A percentile compares a stretch with the other conserved stretches of the same genome.
Conservation (phyloP, 2,888 invertebrate genomes). For the Drymonia ruficornis region DNA sequence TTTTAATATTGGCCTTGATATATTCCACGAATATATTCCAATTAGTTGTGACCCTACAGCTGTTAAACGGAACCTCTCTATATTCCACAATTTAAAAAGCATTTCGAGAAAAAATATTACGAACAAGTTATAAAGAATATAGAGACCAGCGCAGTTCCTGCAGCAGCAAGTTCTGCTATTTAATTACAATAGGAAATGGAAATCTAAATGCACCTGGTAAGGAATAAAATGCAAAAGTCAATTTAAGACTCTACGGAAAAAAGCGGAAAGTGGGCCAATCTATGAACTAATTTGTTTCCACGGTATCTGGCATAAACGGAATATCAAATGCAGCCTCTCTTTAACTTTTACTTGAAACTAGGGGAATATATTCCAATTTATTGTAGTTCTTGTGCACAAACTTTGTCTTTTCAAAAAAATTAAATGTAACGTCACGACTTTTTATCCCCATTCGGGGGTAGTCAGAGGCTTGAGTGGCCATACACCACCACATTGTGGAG, state of each 20-base stretch:
- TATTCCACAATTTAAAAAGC: constrained; percentile 36
- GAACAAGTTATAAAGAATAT: constrained; percentile 9
- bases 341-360: constrained; percentile 23
- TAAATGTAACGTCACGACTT: too few relatives aligned
- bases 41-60: background rate
- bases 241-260: constrained; percentile 44
- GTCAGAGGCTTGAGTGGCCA: too few relatives aligned
- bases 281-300: constrained; percentile 67
- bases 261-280: constrained; percentile 58
- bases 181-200: constrained; percentile 72
- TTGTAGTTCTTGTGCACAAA: background rate
- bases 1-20: background rate
- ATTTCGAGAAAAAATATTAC: constrained; percentile 38
- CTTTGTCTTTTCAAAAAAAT: too few relatives aligned
- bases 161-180: constrained; percentile 61
- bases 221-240: constrained; percentile 61
- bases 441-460: too few relatives aligned
- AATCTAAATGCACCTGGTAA: constrained; percentile 63
- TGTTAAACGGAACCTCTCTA: constrained; percentile 18
- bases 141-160: constrained; percentile 9
- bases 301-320: constrained; percentile 50
- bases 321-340: constrained; percentile 38
- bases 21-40: background rate
- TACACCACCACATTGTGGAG: too few relatives aligned
- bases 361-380: background rate